Conservation (phyloP, 2,113 vertebrate species). For the Astatoreochromis straeleni region DNA sequence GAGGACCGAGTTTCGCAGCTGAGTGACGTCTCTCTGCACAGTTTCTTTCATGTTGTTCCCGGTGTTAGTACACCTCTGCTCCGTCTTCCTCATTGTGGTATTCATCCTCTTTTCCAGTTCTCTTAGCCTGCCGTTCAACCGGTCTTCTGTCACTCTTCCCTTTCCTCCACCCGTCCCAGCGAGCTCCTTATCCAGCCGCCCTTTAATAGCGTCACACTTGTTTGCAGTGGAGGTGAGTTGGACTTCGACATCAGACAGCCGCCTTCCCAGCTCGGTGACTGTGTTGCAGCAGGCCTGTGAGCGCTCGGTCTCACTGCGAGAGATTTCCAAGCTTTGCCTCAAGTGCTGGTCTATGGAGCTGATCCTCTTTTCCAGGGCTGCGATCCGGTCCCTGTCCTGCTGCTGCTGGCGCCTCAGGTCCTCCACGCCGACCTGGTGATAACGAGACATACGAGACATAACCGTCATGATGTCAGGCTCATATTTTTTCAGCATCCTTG, state of each 20-base stretch:
- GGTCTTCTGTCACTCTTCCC: conserved; percentile 61
- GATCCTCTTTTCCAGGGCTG: conserved; percentile 79
- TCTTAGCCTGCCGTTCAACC: conserved; percentile 69
- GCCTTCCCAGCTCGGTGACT: conserved; percentile 57
- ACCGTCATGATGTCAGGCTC: neutral
- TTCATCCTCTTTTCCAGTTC: conserved; percentile 81
- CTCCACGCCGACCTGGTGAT: conserved; percentile 66
- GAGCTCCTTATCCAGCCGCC: conserved; percentile 71
- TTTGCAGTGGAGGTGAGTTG: conserved; percentile 66
- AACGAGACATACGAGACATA: neutral
- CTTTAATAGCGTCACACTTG: conserved; percentile 67
- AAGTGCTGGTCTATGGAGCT: conserved; percentile 78
- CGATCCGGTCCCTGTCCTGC: conserved; percentile 78
- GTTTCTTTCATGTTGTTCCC: conserved; percentile 68
- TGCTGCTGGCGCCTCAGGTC: conserved; percentile 77
- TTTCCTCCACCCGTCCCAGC: conserved; percentile 41
- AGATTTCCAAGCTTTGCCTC: conserved; percentile 66
- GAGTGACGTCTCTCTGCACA: conserved; percentile 67
- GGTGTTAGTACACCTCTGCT: conserved; percentile 69
- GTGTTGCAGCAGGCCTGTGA: conserved; percentile 70
- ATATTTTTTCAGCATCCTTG: neutral
- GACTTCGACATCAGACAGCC: conserved; percentile 64
- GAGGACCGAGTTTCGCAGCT: conserved; percentile 59
- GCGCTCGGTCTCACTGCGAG: conserved; percentile 58
- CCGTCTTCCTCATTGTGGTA: conserved; percentile 71